Evolutionary conservation across 2,797 vertebrate genomes (phyloP), one percentile per base, ranked within the genome.

Genomic region (Hapalemur alaotrensis): DNA sequence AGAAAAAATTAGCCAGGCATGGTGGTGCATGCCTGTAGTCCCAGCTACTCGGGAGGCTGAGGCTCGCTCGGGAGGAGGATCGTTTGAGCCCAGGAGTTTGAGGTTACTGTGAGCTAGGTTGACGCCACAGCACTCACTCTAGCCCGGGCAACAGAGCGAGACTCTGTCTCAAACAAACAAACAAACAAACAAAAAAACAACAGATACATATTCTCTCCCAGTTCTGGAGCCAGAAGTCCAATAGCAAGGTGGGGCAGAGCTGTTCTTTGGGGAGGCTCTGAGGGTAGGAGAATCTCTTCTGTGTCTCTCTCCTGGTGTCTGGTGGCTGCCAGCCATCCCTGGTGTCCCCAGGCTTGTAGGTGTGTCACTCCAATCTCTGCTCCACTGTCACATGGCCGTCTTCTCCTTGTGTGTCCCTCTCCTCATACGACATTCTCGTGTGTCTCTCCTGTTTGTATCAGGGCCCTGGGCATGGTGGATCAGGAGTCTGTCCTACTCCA

Each of bases 341-440:
- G 0, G 9, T 17, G 41, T 2, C 11, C 20, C 48, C 32, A 8
- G 50, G 50, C n/a, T 6, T 13, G 30, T 38, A 43, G 76, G 2
- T 2, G 0, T 11, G 0, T 46, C 15, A 2, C 75, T 18, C 61
- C 2, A 3, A 0, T 1, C 18, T 38, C 59, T 1, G 22, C 75
- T 8, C 2, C 2, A 0, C 23, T 2, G 0, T 35, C 78, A 5
- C 2, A 0, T 20, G 48, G 23, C 18, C 22, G 13, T 32, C 25
- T 0, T 2, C 28, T 14, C 61, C 13, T 38, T 0, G n/a, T 30
- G 57, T 57, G 67, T 52, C 32, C 32, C 43, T 28, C 15, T 50
- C 32, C 41, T 63, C 72, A 30, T 11, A 3, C 8, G 7, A 35
- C 23, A 3, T 28, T 41, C 30, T 0, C 5, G 9, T 2, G 28